A percentile compares a stretch with the other conserved stretches of the same genome.
Evolutionary conservation across 1,140 invertebrate species (phyloP).

Genomic region (Popillia japonica): DNA sequence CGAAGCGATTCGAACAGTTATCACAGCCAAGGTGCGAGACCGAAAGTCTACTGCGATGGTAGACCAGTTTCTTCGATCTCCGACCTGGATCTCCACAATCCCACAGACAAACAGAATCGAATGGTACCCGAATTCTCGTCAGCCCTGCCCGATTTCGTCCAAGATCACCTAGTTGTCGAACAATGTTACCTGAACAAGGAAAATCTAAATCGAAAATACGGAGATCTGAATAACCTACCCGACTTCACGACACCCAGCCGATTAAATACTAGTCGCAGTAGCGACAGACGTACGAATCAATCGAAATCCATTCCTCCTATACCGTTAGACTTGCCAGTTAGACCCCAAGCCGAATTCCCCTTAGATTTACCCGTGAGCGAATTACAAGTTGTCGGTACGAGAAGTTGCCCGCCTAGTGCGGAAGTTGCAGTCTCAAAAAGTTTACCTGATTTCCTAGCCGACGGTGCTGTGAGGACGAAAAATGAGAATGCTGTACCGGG

Average conservation of each 20-base stretch:
- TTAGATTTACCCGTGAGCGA: conserved; percentile 60
- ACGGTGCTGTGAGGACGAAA: conserved; percentile 69
- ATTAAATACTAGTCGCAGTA: conserved; percentile 49
- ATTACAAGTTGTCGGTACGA: conserved; percentile 44
- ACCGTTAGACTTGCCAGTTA: conserved; percentile 54
- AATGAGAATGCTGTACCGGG: conserved; percentile 60
- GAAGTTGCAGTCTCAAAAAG: conserved; percentile 66
- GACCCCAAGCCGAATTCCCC: conserved; percentile 57
- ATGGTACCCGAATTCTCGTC: conserved; percentile 58
- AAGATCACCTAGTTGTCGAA: conserved; percentile 71
- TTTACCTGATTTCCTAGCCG: conserved; percentile 77
- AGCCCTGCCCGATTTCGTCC: conserved; percentile 71
- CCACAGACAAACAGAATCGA: conserved; percentile 49
- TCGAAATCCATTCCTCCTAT: conserved; percentile 48
- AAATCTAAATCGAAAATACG: conserved; percentile 53
- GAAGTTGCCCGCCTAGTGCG: conserved; percentile 49
- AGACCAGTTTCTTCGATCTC: conserved; percentile 49
- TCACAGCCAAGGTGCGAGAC: conserved; percentile 65
- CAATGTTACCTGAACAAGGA: conserved; percentile 65
- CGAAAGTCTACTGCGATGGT: conserved; percentile 64
- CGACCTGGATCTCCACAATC: conserved; percentile 47
- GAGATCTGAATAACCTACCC: conserved; percentile 65
- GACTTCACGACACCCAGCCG: conserved; percentile 68
- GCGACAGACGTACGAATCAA: conserved; percentile 57
- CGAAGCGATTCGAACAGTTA: conserved; percentile 64